Evolutionary conservation across 2,888 invertebrate species (phyloP).

Genomic region (Heliconius ethilla): DNA sequence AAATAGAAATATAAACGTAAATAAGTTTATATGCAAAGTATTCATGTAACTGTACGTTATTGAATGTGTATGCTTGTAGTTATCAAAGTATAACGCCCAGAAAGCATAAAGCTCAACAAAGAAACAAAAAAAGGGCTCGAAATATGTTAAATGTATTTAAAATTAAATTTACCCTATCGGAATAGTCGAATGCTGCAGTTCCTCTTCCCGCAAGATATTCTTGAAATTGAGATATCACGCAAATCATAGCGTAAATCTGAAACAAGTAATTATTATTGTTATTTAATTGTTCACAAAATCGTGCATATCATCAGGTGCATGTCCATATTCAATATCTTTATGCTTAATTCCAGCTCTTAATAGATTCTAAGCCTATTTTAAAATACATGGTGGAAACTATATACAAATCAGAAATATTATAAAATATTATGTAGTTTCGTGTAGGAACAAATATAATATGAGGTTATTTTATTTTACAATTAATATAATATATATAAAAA

Average conservation of each 20-base stretch:
- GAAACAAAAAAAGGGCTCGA: not conserved
- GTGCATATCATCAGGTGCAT: no score
- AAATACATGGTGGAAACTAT: no score
- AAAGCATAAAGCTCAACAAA: not conserved
- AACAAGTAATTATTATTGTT: constrained; percentile 45
- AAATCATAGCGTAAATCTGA: constrained; percentile 90
- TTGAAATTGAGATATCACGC: constrained; percentile 93
- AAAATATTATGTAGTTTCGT: no score
- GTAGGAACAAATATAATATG: no score
- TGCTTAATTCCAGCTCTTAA: no score
- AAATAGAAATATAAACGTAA: no score
- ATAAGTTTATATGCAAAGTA: not conserved
- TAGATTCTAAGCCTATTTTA: no score
- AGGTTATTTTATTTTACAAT: no score
- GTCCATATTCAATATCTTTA: no score
- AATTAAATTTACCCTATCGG: constrained; percentile 70
- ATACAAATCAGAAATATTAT: no score
- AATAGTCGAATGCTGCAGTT: constrained; percentile 84
- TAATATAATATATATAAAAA: no score
- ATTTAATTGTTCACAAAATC: not conserved
- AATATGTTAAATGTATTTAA: not conserved
- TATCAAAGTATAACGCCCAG: not conserved
- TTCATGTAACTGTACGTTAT: not conserved
- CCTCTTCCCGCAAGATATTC: constrained; percentile 89
- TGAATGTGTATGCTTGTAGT: not conserved